Evolutionary conservation across 2,888 invertebrate genomes (phyloP).

Genomic region (Cephonodes hylas): DNA sequence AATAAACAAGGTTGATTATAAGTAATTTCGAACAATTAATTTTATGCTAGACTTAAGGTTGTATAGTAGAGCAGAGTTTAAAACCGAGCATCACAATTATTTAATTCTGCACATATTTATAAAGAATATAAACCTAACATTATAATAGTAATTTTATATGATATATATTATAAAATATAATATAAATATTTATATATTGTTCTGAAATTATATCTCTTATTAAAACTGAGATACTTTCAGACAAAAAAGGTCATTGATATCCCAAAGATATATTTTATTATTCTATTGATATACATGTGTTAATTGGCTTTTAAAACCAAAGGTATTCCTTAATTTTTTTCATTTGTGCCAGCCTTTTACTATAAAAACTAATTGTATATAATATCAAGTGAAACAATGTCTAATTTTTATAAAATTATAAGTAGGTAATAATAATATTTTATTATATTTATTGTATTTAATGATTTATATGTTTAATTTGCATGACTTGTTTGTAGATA

Average conservation of each 20-base stretch:
- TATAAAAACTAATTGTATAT: slow-evolving; percentile 62
- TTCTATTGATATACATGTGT: slow-evolving; percentile 40
- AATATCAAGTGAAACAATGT: slow-evolving; percentile 49
- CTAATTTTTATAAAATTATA: slow-evolving; percentile 57
- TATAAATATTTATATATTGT: slow-evolving; percentile 15
- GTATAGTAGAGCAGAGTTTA: slow-evolving; percentile 28
- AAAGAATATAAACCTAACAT: slow-evolving; percentile 22
- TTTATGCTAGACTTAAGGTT: slow-evolving; percentile 29
- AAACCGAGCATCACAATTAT: slow-evolving; percentile 48
- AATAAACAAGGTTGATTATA: slow-evolving; percentile 46
- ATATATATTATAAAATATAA: no score
- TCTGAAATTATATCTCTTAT: slow-evolving; percentile 23
- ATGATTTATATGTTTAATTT: slow-evolving; percentile 63
- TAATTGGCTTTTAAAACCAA: slow-evolving; percentile 72
- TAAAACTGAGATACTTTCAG: slow-evolving; percentile 25
- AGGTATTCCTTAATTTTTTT: slow-evolving; percentile 54
- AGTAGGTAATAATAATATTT: slow-evolving; percentile 64
- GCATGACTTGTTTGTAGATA: slow-evolving; percentile 75
- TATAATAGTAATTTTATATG: slow-evolving; percentile 26
- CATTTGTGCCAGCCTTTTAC: slow-evolving; percentile 68
- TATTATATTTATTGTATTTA: slow-evolving; percentile 76
- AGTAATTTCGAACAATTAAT: slow-evolving; percentile 53
- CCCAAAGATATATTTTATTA: slow-evolving; percentile 44
- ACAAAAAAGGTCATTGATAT: slow-evolving; percentile 38
- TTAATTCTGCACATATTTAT: slow-evolving; percentile 40